Base-by-base conservation (phyloP, 2,888 invertebrate genomes). In the Lasioglossum marginatum region DNA sequence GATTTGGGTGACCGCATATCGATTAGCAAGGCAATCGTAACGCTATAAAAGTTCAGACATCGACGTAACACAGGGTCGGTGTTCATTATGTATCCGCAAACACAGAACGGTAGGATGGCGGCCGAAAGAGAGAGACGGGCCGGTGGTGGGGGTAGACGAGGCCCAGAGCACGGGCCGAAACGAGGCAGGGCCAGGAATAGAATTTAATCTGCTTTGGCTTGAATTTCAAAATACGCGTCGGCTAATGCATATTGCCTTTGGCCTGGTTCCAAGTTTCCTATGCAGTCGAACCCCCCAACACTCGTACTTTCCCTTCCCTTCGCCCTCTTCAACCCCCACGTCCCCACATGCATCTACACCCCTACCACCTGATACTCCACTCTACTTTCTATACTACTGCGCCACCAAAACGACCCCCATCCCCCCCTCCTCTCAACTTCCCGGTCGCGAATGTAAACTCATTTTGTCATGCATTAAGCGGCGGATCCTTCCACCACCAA, bases 211-310 rank as follows among this genome's bases (percentile, higher is more conserved):
- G 94, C 93, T 93, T 93, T 92, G 91, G 93, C 93, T 94, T 92
- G 93, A 93, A 94, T 94, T 93, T 94, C 93, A 93, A 94, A 91
- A 93, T 93, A 91, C 92, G 92, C 91, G 93, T 93, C 92, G 90
- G 93, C 93, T 94, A 94, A 94, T 94, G 93, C 94, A 94, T 93
- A 93, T 94, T 94, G 93, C 93, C 92, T 93, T 94, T 95, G 95
- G 94, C 94, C 76, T 60, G 43, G 81, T 81, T 93, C 94, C 94
- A 95, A 94, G 87, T 93, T 89, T 82, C 89, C 92, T 90, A 92
- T 91, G 91, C 92, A 86, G 91, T 90, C 90, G 89, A 92, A 92
- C 91, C 83, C 12, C 4, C 57, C 75, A 37, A 75, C 80, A 79
- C 48, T 52, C 70, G 70, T 72, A 45, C 76, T 40, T 77, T 60